Evolutionary conservation across 2,113 vertebrate species (phyloP).

Genomic region (Hippocampus comes): DNA sequence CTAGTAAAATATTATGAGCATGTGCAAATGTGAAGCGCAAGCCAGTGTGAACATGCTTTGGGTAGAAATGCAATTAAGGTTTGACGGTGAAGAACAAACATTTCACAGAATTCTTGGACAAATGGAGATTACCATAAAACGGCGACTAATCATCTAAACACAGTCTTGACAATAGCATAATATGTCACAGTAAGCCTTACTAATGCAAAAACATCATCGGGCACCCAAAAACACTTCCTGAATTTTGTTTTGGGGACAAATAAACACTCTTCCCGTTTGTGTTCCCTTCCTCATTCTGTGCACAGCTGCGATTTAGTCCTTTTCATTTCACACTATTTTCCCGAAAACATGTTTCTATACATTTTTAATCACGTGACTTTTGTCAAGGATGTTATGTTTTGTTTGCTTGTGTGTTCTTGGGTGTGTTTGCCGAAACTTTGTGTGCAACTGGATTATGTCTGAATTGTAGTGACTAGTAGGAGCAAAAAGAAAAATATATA

Average conservation of each 20-base stretch:
- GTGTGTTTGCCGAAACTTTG: neutral
- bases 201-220: neutral
- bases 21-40: constrained; percentile 9
- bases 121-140: constrained; percentile 14
- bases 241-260: neutral
- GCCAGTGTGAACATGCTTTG: constrained; percentile 28
- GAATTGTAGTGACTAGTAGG: neutral
- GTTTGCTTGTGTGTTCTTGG: neutral
- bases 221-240: neutral
- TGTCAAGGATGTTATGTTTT: neutral
- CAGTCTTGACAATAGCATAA: neutral
- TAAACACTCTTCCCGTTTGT: neutral
- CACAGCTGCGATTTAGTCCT: neutral
- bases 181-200: neutral
- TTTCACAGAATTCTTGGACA: constrained; percentile 31
- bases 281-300: neutral
- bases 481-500: neutral
- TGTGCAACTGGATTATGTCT: neutral
- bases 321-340: neutral
- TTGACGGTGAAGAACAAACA: constrained; percentile 22
- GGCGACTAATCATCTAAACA: constrained; percentile 1
- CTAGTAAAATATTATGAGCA: constrained; percentile 50
- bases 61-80: constrained; percentile 11
- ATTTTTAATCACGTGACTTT: too few species aligned
- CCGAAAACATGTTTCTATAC: neutral